Evolutionary conservation across 1,140 invertebrate species (phyloP), one percentile per base, ranked within the genome.

Genomic region (Lepidotrigona ventralis): DNA sequence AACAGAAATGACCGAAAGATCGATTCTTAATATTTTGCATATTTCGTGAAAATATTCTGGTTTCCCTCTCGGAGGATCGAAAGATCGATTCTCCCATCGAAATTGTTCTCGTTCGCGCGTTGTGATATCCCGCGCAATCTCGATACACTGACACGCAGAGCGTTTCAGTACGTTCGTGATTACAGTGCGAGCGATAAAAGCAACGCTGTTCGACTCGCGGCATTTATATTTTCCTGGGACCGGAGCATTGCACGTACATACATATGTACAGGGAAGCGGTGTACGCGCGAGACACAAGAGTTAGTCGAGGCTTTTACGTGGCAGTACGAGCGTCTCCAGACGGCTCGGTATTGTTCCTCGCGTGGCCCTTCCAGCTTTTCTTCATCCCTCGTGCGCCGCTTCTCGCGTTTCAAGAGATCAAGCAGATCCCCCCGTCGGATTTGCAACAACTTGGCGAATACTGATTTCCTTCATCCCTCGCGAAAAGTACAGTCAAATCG

Each of bases 381-480:
- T 39, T 46, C 54, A 9, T 56, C 17, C 72, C n/a, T 6, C 14
- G 54, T 54, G 23, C n/a, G 11, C 29, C 39, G 68, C 21, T 29
- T 60, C 54, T 46, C 39, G 14, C 77, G 17, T 17, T n/a, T 19
- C 2, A 14, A 46, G 17, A 72, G 70, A 81, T 81, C 79, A 81
- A 74, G 70, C 58, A 64, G 79, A 81, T 64, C 39, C 71, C 15
- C 6, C 56, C 21, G 21, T 9, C 21, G 70, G 79, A 53, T 81
- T 81, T 81, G 64, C 70, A 81, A 29, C 70, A 69, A 70, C 72
- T 70, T 64, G 26, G 70, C 79, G 15, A 81, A 81, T 74, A 58
- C 26, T 64, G 79, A 81, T 81, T 81, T 46, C 23, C 21, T 53
- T 64, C 58, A 81, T 81, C 70, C 46, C 51, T 26, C 17, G 58